phyloP scores from a whole-genome alignment of 35 echinoderm and acorn worm species.

The Diadema setosum region DNA sequence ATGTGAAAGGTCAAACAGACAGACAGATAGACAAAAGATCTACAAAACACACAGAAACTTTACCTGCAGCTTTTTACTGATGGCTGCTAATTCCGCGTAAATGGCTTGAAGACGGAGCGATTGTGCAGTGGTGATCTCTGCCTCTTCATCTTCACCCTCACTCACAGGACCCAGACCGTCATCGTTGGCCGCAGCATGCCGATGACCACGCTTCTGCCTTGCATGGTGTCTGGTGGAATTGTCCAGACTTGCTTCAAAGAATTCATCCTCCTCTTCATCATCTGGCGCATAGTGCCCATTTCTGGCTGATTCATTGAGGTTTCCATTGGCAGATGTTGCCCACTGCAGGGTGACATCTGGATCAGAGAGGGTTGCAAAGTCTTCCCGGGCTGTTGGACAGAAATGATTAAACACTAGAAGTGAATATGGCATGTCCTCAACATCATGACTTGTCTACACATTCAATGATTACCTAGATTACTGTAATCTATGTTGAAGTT shows the following conservation, averaged over 20 bases:
- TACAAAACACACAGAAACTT: too few relatives aligned
- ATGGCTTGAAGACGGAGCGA: conserved; percentile 11
- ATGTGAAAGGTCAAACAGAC: too few relatives aligned
- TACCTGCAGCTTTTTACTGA: conserved; percentile 82
- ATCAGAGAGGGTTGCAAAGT: neutral
- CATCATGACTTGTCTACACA: too few relatives aligned
- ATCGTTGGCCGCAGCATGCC: neutral
- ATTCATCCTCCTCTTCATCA: neutral
- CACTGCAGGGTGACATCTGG: neutral
- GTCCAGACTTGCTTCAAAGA: neutral
- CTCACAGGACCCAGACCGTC: neutral
- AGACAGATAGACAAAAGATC: too few relatives aligned
- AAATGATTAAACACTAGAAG: too few relatives aligned
- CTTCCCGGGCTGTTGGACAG: neutral
- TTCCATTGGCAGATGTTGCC: neutral
- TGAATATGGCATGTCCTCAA: too few relatives aligned
- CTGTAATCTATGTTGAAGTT: too few relatives aligned
- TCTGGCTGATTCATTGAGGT: neutral
- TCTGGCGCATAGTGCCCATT: neutral
- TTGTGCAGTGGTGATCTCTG: neutral
- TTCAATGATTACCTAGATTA: too few relatives aligned
- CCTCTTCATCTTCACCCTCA: neutral
- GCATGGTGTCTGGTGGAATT: neutral
- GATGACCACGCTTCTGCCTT: too few relatives aligned
- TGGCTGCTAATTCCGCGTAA: conserved; percentile 72